phyloP scores from a whole-genome alignment of 2,888 invertebrate genomes.

The Drosophila algonquin region DNA sequence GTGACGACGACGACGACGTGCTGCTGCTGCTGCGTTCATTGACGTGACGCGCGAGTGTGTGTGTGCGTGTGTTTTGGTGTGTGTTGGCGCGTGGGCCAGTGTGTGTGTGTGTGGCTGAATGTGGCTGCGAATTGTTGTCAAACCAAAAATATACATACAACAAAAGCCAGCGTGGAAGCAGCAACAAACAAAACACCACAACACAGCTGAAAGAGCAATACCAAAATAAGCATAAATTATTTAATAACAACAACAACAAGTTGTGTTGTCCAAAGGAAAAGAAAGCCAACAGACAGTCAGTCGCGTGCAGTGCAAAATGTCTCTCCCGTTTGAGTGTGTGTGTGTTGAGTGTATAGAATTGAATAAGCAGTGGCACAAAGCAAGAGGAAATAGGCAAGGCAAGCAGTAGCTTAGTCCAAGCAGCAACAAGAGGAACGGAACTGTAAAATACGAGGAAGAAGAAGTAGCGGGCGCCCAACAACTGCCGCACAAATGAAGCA shows the following conservation, averaged over 20 bases:
- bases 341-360: slow-evolving; percentile 71
- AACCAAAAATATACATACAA: slow-evolving; percentile 52
- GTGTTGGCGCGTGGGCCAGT: slow-evolving; percentile 41
- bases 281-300: slow-evolving; percentile 60
- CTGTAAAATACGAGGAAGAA: slow-evolving; percentile 27
- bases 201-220: slow-evolving; percentile 45
- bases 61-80: slow-evolving; percentile 43
- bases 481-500: slow-evolving; percentile 66
- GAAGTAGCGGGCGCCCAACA: slow-evolving; percentile 31
- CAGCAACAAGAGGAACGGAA: slow-evolving; percentile 43
- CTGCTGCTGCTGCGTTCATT: slow-evolving; percentile 80
- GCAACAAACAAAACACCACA: slow-evolving; percentile 65
- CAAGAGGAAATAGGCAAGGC: slow-evolving; percentile 60
- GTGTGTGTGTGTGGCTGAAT: slow-evolving; percentile 47
- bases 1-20: slow-evolving; percentile 57
- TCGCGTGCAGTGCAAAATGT: slow-evolving; percentile 45
- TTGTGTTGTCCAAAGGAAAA: slow-evolving; percentile 31
- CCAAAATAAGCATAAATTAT: slow-evolving; percentile 33
- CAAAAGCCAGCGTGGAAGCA: slow-evolving; percentile 44
- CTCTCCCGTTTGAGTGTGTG: slow-evolving; percentile 32
- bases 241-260: slow-evolving; percentile 45
- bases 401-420: slow-evolving; percentile 51
- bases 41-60: slow-evolving; percentile 77
- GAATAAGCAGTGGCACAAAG: slow-evolving; percentile 55
- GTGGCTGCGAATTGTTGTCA: slow-evolving; percentile 64